Conservation (phyloP, 2,113 vertebrate species). For the Callipepla squamata region DNA sequence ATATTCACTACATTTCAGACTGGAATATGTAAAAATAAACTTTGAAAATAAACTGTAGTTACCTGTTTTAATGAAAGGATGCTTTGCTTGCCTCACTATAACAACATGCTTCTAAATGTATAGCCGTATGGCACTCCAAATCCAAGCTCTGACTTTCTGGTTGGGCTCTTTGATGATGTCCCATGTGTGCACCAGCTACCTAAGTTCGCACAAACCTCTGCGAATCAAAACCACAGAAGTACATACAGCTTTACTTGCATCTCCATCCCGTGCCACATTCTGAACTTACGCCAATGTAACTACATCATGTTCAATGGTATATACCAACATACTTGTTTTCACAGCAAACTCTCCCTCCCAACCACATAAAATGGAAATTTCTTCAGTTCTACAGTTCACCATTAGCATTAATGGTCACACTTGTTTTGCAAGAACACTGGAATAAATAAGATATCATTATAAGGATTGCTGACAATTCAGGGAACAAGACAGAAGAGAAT, state of each 20-base stretch:
- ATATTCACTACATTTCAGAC: not conserved
- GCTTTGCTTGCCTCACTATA: slow-evolving; percentile 31
- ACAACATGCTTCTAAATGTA: slow-evolving; percentile 8
- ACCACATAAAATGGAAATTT: not conserved
- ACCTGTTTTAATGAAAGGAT: not conserved
- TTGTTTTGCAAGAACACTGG: not conserved
- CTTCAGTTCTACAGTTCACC: not conserved
- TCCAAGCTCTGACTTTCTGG: slow-evolving; percentile 13
- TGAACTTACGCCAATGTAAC: not conserved
- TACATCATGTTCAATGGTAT: not conserved
- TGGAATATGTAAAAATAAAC: not conserved
- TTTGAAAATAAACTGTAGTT: not conserved
- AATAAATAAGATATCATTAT: not conserved
- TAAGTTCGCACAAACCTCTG: slow-evolving; percentile 36
- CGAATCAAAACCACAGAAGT: slow-evolving; percentile 1
- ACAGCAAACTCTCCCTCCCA: not conserved
- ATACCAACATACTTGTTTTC: not conserved
- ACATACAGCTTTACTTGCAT: not conserved
- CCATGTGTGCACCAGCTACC: slow-evolving; percentile 42
- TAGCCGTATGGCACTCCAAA: not conserved
- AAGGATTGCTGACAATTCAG: not conserved
- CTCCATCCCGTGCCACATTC: not conserved
- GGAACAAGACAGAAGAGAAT: not conserved
- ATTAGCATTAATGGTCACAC: not conserved
- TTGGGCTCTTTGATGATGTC: slow-evolving; percentile 17